Evolutionary conservation across 2,888 invertebrate genomes (phyloP).

Genomic region (Cerceris ruficornis): DNA sequence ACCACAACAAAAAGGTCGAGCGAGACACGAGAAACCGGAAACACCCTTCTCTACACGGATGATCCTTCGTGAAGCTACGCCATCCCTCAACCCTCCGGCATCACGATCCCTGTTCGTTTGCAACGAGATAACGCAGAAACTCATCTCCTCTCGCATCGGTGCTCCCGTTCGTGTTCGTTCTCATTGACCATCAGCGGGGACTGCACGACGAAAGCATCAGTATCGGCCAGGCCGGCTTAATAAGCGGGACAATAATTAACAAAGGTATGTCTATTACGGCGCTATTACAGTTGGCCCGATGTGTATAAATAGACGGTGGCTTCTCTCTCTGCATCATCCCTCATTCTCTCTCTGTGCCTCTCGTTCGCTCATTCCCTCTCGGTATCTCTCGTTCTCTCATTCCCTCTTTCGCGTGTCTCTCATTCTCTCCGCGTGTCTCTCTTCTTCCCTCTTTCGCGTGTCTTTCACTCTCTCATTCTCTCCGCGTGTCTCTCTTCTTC

Average conservation of each 20-base stretch:
- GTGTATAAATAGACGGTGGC: slow-evolving; percentile 68
- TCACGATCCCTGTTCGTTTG: not conserved
- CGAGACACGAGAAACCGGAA: too few relatives aligned
- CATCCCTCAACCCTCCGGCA: not conserved
- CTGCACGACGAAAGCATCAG: slow-evolving; percentile 13
- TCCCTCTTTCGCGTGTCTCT: too few relatives aligned
- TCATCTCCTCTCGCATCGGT: not conserved
- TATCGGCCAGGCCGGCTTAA: slow-evolving; percentile 63
- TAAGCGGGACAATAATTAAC: slow-evolving; percentile 76
- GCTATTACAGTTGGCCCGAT: slow-evolving; percentile 66
- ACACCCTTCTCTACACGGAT: not conserved
- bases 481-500: too few relatives aligned
- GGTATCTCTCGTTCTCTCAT: too few relatives aligned
- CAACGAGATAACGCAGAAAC: not conserved
- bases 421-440: too few relatives aligned
- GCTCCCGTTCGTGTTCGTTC: not conserved
- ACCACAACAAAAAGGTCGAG: too few relatives aligned
- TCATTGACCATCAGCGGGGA: slow-evolving; percentile 5
- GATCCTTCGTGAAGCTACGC: not conserved
- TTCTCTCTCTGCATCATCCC: slow-evolving; percentile 52
- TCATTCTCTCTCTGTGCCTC: too few relatives aligned
- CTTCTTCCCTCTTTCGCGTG: too few relatives aligned
- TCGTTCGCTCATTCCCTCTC: too few relatives aligned
- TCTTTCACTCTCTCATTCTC: too few relatives aligned
- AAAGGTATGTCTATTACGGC: slow-evolving; percentile 72